Evolutionary conservation across 1,140 invertebrate genomes (phyloP).

Genomic region (Chrysopa pallens): DNA sequence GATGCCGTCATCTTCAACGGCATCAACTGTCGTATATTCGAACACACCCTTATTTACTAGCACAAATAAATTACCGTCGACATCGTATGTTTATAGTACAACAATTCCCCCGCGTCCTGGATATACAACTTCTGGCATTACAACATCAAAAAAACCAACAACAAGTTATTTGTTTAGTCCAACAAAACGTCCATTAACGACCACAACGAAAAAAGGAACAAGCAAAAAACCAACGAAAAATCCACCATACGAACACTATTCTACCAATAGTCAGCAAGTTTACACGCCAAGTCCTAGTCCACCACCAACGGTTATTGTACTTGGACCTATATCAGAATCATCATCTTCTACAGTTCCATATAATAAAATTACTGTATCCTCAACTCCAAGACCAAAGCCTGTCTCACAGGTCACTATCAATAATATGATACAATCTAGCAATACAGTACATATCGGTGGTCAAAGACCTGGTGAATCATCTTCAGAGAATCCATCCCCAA

Average conservation of each 20-base stretch:
- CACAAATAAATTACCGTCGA: not conserved
- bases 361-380: conserved; percentile 7
- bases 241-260: not conserved
- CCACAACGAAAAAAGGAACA: not conserved
- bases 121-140: conserved; percentile 7
- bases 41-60: not conserved
- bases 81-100: too few species aligned
- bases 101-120: conserved; percentile 5
- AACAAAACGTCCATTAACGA: not conserved
- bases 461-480: conserved; percentile 7
- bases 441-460: conserved; percentile 26
- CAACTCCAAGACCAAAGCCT: conserved; percentile 27
- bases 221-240: not conserved
- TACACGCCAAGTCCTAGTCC: conserved; percentile 23
- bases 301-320: conserved; percentile 52
- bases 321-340: conserved; percentile 30
- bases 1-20: not conserved
- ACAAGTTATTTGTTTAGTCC: not conserved
- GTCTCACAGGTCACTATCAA: conserved; percentile 33
- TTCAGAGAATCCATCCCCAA: conserved; percentile 27
- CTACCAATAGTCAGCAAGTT: not conserved
- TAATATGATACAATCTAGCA: conserved; percentile 33
- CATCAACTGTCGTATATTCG: not conserved
- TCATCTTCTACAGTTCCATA: conserved; percentile 1
- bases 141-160: not conserved